Evolutionary conservation across 1,140 invertebrate species (phyloP), one percentile per base, ranked within the genome.

Genomic region (Brachionus paranguensis): DNA sequence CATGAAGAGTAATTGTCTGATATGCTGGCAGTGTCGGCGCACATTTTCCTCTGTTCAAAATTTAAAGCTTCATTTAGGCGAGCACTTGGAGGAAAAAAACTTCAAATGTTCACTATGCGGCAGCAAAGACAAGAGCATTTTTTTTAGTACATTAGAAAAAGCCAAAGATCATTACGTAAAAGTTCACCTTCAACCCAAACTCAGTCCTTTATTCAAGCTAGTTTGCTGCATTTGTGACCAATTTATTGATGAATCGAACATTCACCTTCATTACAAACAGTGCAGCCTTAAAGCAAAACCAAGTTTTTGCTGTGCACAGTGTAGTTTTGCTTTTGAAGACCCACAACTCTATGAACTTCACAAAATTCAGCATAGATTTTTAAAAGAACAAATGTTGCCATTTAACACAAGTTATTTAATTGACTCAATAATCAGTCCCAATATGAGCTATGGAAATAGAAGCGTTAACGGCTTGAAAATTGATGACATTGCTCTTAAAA

Each of bases 401-500:
- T 45, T 45, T 29, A 47, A 76, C 14, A 76, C 12, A 33, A 76
- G 12, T 1, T 76, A 76, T 50, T 29, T 50, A 24, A 27, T 76
- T 47, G 72, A 76, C 10, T 76, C 41, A 4, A 24, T 76, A 14
- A 27, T 76, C 0, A 70, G 37, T 37, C 37, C 65, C 5, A 41
- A 70, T 5, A 1, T 37, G 5, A 37, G 5, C n/a, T 29, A 33
- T 37, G 20, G 20, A 20, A 20, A 10, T 2, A 60, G 20, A 60
- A 60, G 20, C 20, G 53, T 24, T 3, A 60, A 6, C 17, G 10
- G 53, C 20, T 10, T 60, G 2, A 47, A 50, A 76, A 76, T 76
- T 37, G 72, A 76, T 50, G 72, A 76, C 27, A 76, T 76, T 29
- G 72, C 72, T 27, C 11, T 50, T 5, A 76, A 47, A 50, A 76